Conservation (phyloP, 2,888 invertebrate genomes). For the Drosophila neotestacea region DNA sequence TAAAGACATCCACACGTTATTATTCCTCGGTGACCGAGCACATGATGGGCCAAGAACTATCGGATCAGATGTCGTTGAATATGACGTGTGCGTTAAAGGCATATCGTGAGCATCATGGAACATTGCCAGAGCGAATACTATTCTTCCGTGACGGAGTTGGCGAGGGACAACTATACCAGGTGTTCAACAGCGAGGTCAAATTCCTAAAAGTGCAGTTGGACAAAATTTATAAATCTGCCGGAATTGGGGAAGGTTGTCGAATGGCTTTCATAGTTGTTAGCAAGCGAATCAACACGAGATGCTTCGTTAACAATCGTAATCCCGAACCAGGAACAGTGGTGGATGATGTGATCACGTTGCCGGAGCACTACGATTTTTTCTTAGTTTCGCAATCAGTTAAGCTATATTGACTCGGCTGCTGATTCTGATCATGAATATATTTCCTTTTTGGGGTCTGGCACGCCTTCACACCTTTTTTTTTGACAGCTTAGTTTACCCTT, state of each 20-base stretch:
- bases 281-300: no score
- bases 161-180: constrained; percentile 94
- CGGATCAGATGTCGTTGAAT: constrained; percentile 89
- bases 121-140: no score
- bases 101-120: constrained; percentile 75
- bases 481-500: no score
- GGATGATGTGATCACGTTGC: constrained; percentile 93
- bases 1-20: constrained; percentile 88
- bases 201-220: constrained; percentile 87
- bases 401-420: no score
- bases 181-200: constrained; percentile 91
- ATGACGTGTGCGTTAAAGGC: constrained; percentile 85
- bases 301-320: no score
- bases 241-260: no score
- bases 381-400: constrained; percentile 94
- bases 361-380: constrained; percentile 95
- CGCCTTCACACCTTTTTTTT: no score
- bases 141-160: constrained; percentile 98
- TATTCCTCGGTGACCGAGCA: constrained; percentile 91
- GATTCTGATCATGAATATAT: no score
- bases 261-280: no score
- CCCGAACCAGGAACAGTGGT: constrained; percentile 96
- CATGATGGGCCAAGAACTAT: constrained; percentile 90
- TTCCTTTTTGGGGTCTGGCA: no score
- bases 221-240: constrained; percentile 87